Evolutionary conservation across 2,113 vertebrate genomes (phyloP), one percentile per base, ranked within the genome.

Genomic region (Saccopteryx bilineata): DNA sequence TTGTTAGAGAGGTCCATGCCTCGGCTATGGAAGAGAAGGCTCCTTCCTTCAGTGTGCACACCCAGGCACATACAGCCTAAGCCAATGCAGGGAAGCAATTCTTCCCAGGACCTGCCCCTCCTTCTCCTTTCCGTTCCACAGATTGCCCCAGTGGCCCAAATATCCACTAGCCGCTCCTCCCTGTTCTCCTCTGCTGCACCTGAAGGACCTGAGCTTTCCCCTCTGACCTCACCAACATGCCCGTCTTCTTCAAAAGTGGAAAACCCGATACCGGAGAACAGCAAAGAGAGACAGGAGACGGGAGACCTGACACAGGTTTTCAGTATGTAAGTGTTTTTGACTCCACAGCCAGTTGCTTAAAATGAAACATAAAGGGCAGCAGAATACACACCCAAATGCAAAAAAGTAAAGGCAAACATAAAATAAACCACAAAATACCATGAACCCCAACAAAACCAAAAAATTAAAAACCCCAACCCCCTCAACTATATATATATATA

Each of bases 241-340:
- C 80, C 87, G 58, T 74, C 68, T 74, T 85, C 76, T 80, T 48
- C 18, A 81, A n/a, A 46, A 65, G 74, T 3, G 0, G 23, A 50
- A 90, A 93, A 65, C 46, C 58, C 88, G 87, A 33, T 31, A 28
- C 1, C 50, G 61, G 46, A 72, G 50, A 60, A 88, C 28, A 81
- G 18, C 88, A 18, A 93, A 88, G 96, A 95, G 80, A 98, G 96
- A 82, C 98, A 84, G 97, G 95, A 98, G 97, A 87, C 98, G 1
- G 92, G 83, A 94, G 96, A 96, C 98, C 98, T 98, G 98, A 98
- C 98, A 97, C 98, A 96, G 97, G 98, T 98, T 98, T 98, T 98
- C 98, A 98, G 98, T 98, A 98, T 98, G 98, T 98, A 98, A 98
- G 98, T 98, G 98, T 98, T 98, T 98, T 98, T 98, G 98, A 98